Evolutionary conservation across 2,888 invertebrate species (phyloP).

Genomic region (Drosophila subsilvestris): DNA sequence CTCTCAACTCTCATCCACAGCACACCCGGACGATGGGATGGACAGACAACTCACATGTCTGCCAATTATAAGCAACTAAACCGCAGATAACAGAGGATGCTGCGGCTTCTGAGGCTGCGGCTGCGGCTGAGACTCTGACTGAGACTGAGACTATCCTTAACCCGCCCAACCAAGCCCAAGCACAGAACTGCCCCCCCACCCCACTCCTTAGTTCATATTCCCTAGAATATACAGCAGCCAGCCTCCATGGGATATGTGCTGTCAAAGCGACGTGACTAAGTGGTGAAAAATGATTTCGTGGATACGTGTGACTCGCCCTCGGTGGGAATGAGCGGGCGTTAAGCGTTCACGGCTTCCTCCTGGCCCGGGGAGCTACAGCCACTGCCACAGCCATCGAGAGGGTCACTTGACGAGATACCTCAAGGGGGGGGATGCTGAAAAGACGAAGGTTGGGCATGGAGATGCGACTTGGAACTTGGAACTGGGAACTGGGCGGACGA

Average conservation of each 20-base stretch:
- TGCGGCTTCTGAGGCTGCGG: slow-evolving; percentile 47
- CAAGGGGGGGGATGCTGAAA: slow-evolving; percentile 22
- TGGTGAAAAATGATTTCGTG: slow-evolving; percentile 78
- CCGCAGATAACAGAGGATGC: slow-evolving; percentile 75
- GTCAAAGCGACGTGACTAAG: slow-evolving; percentile 78
- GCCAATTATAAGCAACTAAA: slow-evolving; percentile 77
- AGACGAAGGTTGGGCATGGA: slow-evolving; percentile 3
- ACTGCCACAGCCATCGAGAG: slow-evolving; percentile 65
- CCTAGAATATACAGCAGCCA: neutral
- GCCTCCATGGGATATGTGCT: slow-evolving; percentile 53
- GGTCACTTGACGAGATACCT: slow-evolving; percentile 66
- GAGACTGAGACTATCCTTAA: slow-evolving; percentile 11
- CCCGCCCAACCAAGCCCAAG: slow-evolving; percentile 31
- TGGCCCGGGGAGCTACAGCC: slow-evolving; percentile 17
- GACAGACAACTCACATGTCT: slow-evolving; percentile 69
- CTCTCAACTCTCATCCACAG: slow-evolving; percentile 31
- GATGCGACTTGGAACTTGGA: neutral
- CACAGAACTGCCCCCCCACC: neutral
- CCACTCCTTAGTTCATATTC: slow-evolving; percentile 1
- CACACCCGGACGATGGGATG: neutral
- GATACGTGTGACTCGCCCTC: slow-evolving; percentile 72
- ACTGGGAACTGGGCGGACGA: slow-evolving; percentile 26
- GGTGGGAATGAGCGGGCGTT: slow-evolving; percentile 55
- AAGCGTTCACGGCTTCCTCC: slow-evolving; percentile 53
- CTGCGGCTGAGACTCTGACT: slow-evolving; percentile 16